A percentile compares a stretch with the other conserved stretches of the same genome.
phyloP scores from a whole-genome alignment of 2,888 invertebrate genomes.

The Nemurella pictetii region DNA sequence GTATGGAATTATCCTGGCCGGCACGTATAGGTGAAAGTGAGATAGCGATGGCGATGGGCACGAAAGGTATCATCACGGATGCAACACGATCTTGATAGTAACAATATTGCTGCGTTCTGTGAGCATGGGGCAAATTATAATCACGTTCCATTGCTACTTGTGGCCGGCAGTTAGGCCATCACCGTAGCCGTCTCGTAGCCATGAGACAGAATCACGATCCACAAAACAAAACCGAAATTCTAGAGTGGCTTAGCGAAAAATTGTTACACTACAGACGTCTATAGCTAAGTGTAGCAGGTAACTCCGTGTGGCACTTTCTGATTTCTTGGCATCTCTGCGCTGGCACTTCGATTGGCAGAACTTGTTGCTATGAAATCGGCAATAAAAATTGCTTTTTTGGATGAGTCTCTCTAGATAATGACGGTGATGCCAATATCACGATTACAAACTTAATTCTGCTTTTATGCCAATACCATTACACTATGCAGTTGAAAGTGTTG shows the following conservation, averaged over 20 bases:
- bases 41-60: neutral
- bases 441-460: neutral
- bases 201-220: neutral
- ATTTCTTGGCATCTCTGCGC: neutral
- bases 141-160: constrained; percentile 28
- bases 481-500: neutral
- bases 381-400: neutral
- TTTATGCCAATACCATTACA: too few species aligned
- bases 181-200: neutral
- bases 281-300: neutral
- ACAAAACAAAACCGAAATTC: neutral
- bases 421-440: neutral
- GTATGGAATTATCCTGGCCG: constrained; percentile 16
- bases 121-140: constrained; percentile 6
- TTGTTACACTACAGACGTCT: neutral
- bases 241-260: neutral
- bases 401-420: neutral
- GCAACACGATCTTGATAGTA: constrained; percentile 23
- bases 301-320: neutral
- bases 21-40: constrained; percentile 14
- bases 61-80: constrained; percentile 22
- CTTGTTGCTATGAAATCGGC: neutral
- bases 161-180: neutral
- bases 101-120: constrained; percentile 8
- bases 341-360: neutral